Conservation (phyloP, 1,140 invertebrate species). For the Ridgeia piscesae region DNA sequence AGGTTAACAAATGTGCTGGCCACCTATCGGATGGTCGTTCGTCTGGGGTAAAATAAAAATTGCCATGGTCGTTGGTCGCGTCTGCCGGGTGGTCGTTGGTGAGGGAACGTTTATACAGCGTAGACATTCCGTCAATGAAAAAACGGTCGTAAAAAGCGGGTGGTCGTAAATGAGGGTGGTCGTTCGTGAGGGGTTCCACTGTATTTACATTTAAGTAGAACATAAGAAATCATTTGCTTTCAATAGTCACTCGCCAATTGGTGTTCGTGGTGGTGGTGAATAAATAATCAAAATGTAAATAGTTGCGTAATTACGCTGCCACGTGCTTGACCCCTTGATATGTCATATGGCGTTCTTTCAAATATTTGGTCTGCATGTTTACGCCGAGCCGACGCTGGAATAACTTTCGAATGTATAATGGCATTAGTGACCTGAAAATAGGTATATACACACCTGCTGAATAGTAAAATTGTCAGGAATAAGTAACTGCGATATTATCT, state of each 20-base stretch:
- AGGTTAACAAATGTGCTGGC: too few species aligned
- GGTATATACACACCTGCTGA: background rate
- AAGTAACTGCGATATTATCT: background rate
- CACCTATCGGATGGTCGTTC: too few species aligned
- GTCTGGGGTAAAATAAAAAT: too few species aligned
- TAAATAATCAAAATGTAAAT: background rate
- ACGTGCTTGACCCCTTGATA: background rate
- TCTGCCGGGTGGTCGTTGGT: too few species aligned
- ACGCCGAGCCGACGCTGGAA: background rate
- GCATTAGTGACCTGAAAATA: background rate
- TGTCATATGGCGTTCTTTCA: background rate
- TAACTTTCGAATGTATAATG: background rate
- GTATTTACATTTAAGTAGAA: background rate
- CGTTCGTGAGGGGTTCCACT: too few species aligned
- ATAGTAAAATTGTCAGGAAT: background rate
- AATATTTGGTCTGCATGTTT: background rate
- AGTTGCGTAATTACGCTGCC: background rate
- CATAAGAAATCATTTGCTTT: background rate
- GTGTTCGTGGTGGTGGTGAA: background rate
- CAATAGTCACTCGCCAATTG: background rate
- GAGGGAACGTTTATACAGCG: too few species aligned
- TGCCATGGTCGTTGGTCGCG: too few species aligned
- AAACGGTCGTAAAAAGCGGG: too few species aligned
- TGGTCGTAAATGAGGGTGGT: too few species aligned
- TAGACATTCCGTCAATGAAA: too few species aligned